phyloP scores from a whole-genome alignment of 2,797 vertebrate species.

The Chlorospingus flavigularis region DNA sequence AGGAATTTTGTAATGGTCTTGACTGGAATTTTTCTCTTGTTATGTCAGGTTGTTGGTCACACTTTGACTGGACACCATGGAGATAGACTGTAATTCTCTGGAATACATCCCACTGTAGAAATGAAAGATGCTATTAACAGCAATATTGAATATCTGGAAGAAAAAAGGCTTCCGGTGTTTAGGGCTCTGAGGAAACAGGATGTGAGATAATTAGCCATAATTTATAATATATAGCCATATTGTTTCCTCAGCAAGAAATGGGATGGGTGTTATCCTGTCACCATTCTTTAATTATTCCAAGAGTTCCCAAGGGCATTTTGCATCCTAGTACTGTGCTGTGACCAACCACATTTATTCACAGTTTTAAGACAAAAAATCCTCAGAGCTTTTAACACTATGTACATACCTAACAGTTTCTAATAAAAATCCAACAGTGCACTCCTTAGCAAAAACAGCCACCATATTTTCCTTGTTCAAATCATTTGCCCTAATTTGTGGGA shows the following conservation, averaged over 20 bases:
- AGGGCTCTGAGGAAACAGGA: background rate
- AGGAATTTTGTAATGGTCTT: background rate
- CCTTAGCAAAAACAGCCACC: background rate
- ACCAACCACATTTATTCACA: background rate
- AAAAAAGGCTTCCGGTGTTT: constrained; percentile 50
- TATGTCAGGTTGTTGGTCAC: background rate
- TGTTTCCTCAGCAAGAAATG: background rate
- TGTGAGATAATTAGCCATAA: constrained; percentile 40
- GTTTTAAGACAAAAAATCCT: background rate
- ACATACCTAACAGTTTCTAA: background rate
- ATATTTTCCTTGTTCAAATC: background rate
- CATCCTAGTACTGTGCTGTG: background rate
- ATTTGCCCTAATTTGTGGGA: background rate
- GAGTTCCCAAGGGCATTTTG: background rate
- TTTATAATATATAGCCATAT: constrained; percentile 12
- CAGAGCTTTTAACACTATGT: background rate
- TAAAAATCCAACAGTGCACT: background rate
- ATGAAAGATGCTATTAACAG: constrained; percentile 24
- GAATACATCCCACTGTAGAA: background rate
- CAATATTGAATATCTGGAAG: background rate
- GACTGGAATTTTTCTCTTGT: background rate
- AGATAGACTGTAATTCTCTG: background rate
- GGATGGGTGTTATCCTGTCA: background rate
- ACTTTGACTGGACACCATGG: background rate
- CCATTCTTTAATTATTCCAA: constrained; percentile 1